phyloP scores from a whole-genome alignment of 1,140 invertebrate species.

The Drosophila chauvacae region DNA sequence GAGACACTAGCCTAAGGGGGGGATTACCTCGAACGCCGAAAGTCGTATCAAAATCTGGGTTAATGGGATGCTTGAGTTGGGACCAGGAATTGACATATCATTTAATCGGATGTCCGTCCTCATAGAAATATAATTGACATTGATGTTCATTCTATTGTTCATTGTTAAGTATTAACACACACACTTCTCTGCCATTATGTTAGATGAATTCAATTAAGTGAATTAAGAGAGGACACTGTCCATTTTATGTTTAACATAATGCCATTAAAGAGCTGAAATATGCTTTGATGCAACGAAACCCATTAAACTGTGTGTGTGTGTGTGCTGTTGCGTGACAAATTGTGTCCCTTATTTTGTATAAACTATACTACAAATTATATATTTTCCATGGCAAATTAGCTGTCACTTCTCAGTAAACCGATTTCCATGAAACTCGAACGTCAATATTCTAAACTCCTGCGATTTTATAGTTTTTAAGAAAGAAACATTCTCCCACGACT shows the following conservation, averaged over 20 bases:
- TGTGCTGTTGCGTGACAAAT: background rate
- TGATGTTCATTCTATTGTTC: conserved; percentile 9
- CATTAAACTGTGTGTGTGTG: background rate
- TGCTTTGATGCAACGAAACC: background rate
- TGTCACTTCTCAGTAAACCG: background rate
- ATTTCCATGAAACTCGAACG: background rate
- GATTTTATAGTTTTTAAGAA: background rate
- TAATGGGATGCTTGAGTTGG: conserved; percentile 30
- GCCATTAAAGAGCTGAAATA: background rate
- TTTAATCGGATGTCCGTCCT: conserved; percentile 9
- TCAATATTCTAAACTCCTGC: background rate
- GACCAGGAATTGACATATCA: conserved; percentile 16
- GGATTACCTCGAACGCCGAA: background rate
- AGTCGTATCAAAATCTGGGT: conserved; percentile 8
- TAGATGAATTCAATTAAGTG: background rate
- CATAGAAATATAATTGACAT: conserved; percentile 11
- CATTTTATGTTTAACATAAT: background rate
- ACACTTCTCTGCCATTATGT: background rate
- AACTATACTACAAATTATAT: background rate
- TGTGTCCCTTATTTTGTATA: background rate
- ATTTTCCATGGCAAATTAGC: background rate
- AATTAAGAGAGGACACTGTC: background rate
- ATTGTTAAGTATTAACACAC: background rate
- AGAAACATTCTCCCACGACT: background rate
- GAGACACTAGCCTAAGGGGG: background rate